These are phyloP conservation scores for Apodemia hepburni DNA, from an alignment of 2,888 invertebrate genomes.

Conservation along the genomic window DNA sequence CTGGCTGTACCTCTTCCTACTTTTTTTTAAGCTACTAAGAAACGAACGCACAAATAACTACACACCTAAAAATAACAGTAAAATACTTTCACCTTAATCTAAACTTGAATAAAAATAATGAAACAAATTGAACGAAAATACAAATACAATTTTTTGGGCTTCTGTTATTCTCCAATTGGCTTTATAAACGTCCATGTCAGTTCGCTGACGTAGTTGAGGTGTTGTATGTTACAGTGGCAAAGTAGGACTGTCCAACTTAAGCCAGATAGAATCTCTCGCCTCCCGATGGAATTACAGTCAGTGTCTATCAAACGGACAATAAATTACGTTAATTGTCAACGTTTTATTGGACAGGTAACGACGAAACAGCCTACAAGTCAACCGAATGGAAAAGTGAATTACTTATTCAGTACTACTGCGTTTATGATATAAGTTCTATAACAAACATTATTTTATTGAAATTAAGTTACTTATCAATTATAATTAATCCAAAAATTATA, in stretches of 20 bases:
- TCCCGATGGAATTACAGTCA: constrained; percentile 32
- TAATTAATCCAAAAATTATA: no score
- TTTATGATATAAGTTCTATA: neutral
- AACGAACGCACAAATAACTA: no score
- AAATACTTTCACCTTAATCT: no score
- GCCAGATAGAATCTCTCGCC: constrained; percentile 23
- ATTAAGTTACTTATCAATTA: no score
- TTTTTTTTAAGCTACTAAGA: no score
- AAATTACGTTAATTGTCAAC: constrained; percentile 54
- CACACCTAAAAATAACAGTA: no score
- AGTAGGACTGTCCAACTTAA: constrained; percentile 17
- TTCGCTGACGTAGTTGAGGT: constrained; percentile 6
- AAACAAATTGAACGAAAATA: no score
- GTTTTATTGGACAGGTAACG: constrained; percentile 55
- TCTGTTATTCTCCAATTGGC: neutral
- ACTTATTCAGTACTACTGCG: constrained; percentile 24
- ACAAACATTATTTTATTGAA: no score
- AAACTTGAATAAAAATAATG: no score
- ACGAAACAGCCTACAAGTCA: constrained; percentile 33
- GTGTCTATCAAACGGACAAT: constrained; percentile 47
- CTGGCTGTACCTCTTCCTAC: no score
- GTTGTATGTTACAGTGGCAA: constrained; percentile 1
- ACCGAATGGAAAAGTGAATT: constrained; percentile 29
- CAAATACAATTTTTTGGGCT: no score
- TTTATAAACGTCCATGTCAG: constrained; percentile 5